Base-by-base conservation (phyloP, 2,888 invertebrate species). In the Tetanocera ferruginea region DNA sequence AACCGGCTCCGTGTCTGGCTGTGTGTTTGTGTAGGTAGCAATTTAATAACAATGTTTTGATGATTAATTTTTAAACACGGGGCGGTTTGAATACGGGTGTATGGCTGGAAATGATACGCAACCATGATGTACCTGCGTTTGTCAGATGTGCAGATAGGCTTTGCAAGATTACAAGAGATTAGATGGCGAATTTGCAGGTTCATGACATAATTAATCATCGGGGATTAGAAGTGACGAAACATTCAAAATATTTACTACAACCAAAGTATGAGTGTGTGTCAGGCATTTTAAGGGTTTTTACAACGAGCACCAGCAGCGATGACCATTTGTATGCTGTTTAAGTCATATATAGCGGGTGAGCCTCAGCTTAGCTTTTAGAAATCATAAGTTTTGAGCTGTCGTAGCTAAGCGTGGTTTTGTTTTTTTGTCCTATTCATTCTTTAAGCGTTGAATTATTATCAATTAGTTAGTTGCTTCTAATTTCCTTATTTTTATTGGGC, bases 401-500 rank as follows among this genome's bases (percentile, higher is more conserved):
- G 14, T 17, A 25, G n/a, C 1, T 37, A 11, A 5, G 14, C 43
- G 19, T 19, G 19, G 2, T 31, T 25, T 19, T 34, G 52, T 70
- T 25, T 70, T 49, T n/a, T n/a, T n/a, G n/a, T n/a, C n/a, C 64
- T 5, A 37, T 81, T 77, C 73, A 69, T 31, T n/a, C 79, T 73
- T 80, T 83, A 85, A 85, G 81, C 82, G 81, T 79, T 81, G 81
- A 80, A 85, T 85, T 85, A 85, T 85, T 84, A 86, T 84, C 85
- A 85, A 85, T 85, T 85, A 86, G 85, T 80, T 78, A 73, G 57
- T 74, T 71, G 57, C 79, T 80, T 83, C 86, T 83, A 85, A 85
- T 84, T 82, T 82, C 55, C 79, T 80, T 79, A 17, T 76, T 67
- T 81, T 82, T 85, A 81, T 81, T 82, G 82, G 77, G 80, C 80